Percentiles rank a stretch among this genome's conserved stretches.
These are phyloP conservation scores for Cricetomys ansorgei DNA, from an alignment of 2,113 vertebrate genomes.

Conservation along the genomic window DNA sequence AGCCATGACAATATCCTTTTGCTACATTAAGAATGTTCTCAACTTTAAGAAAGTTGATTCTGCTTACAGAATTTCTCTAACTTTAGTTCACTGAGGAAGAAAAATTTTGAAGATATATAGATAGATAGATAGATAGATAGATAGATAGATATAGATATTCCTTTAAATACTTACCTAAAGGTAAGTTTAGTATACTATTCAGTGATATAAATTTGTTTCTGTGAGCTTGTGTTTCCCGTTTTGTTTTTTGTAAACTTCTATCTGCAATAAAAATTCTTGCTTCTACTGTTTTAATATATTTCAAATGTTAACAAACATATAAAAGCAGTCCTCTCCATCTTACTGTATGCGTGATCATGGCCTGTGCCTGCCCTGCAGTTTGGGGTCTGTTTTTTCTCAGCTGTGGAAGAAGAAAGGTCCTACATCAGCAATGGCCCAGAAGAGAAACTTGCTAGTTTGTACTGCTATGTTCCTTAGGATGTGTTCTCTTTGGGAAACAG, in stretches of 20 bases:
- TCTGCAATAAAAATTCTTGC: constrained; percentile 41
- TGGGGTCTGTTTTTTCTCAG: neutral
- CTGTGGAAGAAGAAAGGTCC: fast-evolving
- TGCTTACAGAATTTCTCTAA: constrained; percentile 20
- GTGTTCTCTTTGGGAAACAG: neutral
- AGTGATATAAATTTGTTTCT: constrained; percentile 40
- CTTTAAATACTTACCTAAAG: constrained; percentile 14
- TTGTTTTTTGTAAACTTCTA: neutral
- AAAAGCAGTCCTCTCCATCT: neutral
- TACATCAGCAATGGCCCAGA: fast-evolving
- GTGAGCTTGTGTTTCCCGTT: constrained; percentile 17
- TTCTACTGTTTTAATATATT: constrained; percentile 70
- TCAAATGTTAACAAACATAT: constrained; percentile 70
- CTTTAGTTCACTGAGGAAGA: neutral
- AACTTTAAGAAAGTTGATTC: neutral
- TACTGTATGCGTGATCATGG: neutral
- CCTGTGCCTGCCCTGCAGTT: neutral
- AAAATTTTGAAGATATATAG: too few relatives aligned
- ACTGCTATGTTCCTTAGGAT: neutral
- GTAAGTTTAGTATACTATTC: constrained; percentile 52
- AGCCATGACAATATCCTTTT: neutral
- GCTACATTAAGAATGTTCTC: neutral
- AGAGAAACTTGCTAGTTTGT: neutral
- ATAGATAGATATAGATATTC: too few relatives aligned
- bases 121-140: too few relatives aligned